Percentiles rank a stretch among this genome's conserved stretches.
These are phyloP conservation scores for Piprites chloris DNA, from an alignment of 2,113 vertebrate species.

Conservation along the genomic window DNA sequence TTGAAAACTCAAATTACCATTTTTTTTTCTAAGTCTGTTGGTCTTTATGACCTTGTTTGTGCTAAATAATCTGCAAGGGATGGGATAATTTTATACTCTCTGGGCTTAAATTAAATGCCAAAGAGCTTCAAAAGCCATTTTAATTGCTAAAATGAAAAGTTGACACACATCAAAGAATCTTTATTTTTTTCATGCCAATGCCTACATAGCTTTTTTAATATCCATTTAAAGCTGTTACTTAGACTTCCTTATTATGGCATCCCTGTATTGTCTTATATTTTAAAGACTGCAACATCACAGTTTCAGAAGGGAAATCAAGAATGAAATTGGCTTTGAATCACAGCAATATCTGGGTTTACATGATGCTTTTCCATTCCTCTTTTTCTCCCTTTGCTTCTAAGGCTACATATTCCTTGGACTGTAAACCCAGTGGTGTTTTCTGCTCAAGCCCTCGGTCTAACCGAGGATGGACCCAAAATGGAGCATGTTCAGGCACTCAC, in stretches of 20 bases:
- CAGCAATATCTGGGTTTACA: neutral
- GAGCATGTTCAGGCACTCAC: neutral
- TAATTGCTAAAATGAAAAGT: slow-evolving; percentile 73
- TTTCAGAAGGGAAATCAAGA: slow-evolving; percentile 6
- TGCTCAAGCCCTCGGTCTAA: neutral
- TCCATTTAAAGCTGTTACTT: slow-evolving; percentile 56
- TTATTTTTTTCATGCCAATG: slow-evolving; percentile 44
- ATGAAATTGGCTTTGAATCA: neutral
- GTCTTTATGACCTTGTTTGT: slow-evolving; percentile 62
- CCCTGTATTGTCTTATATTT: slow-evolving; percentile 5
- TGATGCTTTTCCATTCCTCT: neutral
- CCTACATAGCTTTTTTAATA: slow-evolving; percentile 41
- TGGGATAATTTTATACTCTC: slow-evolving; percentile 60
- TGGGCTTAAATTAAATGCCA: slow-evolving; percentile 66
- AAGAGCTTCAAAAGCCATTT: slow-evolving; percentile 71
- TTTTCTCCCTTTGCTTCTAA: neutral
- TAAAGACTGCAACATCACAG: neutral
- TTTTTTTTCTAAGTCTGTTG: slow-evolving; percentile 55
- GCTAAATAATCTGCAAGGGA: slow-evolving; percentile 65
- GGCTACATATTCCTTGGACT: neutral
- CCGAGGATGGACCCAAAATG: neutral
- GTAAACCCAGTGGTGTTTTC: neutral
- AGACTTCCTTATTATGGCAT: slow-evolving; percentile 21
- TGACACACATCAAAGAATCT: slow-evolving; percentile 67
- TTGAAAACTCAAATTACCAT: slow-evolving; percentile 53